These are phyloP conservation scores for Caenorhabditis sulstoni DNA, from an alignment of 2,888 invertebrate genomes.

Conservation along the genomic window DNA sequence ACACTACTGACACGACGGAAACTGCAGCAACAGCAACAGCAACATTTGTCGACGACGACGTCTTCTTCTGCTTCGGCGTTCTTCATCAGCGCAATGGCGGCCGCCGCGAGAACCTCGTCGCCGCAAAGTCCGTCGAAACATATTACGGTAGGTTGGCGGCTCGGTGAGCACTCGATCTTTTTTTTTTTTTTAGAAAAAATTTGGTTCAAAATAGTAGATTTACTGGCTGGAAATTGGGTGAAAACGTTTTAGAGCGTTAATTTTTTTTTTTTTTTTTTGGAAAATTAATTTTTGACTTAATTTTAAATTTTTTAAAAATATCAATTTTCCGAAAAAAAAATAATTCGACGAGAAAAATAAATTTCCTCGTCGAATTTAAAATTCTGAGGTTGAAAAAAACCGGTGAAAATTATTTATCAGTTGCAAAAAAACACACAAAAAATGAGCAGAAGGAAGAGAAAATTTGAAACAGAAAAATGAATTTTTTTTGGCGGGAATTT, in stretches of 20 bases:
- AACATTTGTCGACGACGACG: no score
- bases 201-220: background rate
- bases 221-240: no score
- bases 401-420: no score
- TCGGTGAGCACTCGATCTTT: no score
- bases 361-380: background rate
- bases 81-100: conserved; percentile 55
- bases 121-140: conserved; percentile 72
- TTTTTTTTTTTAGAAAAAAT: background rate
- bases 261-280: background rate
- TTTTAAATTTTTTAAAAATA: background rate
- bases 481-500: no score
- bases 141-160: conserved; percentile 72
- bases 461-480: no score
- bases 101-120: conserved; percentile 55
- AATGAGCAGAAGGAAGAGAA: no score
- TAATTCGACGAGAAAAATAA: background rate
- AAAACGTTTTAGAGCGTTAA: no score
- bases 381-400: conserved; percentile 7
- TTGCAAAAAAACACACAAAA: no score
- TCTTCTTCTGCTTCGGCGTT: conserved; percentile 42
- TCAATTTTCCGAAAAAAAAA: conserved; percentile 6
- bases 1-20: no score
- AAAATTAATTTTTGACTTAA: background rate
- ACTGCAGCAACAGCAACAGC: no score